Conservation (phyloP, 92 coral and sea anemone species). For the Umimayanthus chanpuru region DNA sequence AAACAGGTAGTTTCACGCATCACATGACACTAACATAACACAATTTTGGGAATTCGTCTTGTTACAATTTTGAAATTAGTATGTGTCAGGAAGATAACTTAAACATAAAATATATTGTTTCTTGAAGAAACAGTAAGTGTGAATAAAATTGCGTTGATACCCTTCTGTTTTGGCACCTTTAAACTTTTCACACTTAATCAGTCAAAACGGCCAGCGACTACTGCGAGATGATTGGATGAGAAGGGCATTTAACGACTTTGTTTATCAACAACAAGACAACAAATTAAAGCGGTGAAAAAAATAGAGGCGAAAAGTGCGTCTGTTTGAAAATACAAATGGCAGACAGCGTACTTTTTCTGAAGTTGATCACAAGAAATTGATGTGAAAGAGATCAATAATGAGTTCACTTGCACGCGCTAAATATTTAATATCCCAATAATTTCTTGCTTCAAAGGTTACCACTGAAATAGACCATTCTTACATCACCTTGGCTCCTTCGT, state of each 20-base stretch:
- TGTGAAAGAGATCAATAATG: not conserved
- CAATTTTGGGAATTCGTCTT: not conserved
- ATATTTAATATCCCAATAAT: conserved; percentile 56
- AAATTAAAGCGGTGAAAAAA: not conserved
- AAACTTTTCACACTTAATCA: not conserved
- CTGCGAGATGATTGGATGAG: conserved; percentile 1
- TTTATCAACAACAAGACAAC: not conserved
- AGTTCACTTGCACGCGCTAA: conserved; percentile 33
- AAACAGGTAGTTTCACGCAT: conserved; percentile 21
- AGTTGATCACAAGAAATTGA: not conserved
- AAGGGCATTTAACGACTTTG: not conserved
- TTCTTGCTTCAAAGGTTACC: conserved; percentile 48
- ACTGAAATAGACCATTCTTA: conserved; percentile 58
- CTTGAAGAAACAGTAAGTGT: not conserved
- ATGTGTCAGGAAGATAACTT: not conserved
- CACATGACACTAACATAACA: not conserved
- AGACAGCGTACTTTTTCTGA: not conserved
- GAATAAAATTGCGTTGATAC: no score
- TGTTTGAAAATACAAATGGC: not conserved
- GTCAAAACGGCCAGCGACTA: not conserved
- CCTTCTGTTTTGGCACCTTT: not conserved
- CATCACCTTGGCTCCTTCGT: conserved; percentile 57
- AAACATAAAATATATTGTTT: not conserved
- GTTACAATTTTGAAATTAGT: not conserved
- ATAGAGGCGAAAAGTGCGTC: not conserved